phyloP scores from a whole-genome alignment of 1,140 invertebrate species.

The Saccostrea glomerata region DNA sequence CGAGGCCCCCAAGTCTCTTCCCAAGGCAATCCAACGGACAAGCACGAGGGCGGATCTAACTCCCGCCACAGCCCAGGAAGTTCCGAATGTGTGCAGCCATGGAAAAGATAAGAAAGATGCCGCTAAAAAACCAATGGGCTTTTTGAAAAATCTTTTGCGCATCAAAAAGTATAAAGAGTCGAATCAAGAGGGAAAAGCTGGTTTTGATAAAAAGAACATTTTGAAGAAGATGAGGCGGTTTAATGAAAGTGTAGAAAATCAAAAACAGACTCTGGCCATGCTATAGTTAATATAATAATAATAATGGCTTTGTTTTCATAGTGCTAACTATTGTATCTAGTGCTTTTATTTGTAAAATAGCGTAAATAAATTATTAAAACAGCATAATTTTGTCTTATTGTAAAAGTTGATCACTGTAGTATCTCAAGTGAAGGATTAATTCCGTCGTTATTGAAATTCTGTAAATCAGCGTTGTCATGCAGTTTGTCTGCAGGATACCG shows the following conservation, averaged over 20 bases:
- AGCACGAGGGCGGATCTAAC: not conserved
- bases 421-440: too few relatives aligned
- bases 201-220: not conserved
- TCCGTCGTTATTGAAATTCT: too few relatives aligned
- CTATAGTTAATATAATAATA: not conserved
- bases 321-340: not conserved
- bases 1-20: not conserved
- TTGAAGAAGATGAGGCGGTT: constrained; percentile 9
- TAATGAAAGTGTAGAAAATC: not conserved
- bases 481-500: too few relatives aligned
- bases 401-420: too few relatives aligned
- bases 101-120: not conserved
- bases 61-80: not conserved
- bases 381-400: not conserved
- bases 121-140: not conserved
- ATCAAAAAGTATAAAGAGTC: not conserved
- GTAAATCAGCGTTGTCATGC: too few relatives aligned
- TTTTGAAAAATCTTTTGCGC: constrained; percentile 11
- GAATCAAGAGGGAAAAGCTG: not conserved
- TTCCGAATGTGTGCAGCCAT: not conserved
- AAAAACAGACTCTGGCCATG: not conserved
- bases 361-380: not conserved
- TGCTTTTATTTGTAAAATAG: constrained; percentile 16
- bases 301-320: not conserved
- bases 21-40: not conserved